phyloP scores from a whole-genome alignment of 2,113 vertebrate species.

The Crypturellus undulatus region DNA sequence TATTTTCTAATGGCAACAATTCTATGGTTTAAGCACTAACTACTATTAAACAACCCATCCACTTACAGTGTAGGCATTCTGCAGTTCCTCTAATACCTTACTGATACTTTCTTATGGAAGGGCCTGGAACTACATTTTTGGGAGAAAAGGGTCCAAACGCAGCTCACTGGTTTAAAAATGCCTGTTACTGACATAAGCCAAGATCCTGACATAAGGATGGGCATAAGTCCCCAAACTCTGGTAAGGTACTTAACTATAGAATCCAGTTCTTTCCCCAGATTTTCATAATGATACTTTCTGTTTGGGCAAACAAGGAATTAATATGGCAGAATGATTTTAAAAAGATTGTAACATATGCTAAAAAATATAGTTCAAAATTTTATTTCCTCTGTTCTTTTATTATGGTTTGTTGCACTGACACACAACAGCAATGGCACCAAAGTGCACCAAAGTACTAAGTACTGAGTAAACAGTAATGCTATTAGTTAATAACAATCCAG shows the following conservation, averaged over 20 bases:
- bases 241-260: background rate
- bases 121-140: background rate
- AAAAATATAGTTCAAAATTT: slow-evolving; percentile 65
- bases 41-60: slow-evolving; percentile 74
- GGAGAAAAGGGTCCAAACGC: background rate
- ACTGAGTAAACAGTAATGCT: background rate
- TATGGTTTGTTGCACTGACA: slow-evolving; percentile 58
- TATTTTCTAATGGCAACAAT: slow-evolving; percentile 68
- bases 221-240: background rate
- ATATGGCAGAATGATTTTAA: slow-evolving; percentile 44
- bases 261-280: background rate
- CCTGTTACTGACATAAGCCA: background rate
- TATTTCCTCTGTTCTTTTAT: slow-evolving; percentile 66
- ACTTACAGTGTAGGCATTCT: slow-evolving; percentile 53
- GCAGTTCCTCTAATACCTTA: background rate
- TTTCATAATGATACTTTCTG: background rate
- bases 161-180: background rate
- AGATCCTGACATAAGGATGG: background rate
- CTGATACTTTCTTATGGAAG: slow-evolving; percentile 4
- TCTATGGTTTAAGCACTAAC: slow-evolving; percentile 72
- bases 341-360: slow-evolving; percentile 58
- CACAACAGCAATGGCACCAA: slow-evolving; percentile 33
- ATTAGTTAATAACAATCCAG: slow-evolving; percentile 50
- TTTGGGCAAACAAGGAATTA: background rate
- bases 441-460: background rate